phyloP scores from a whole-genome alignment of 2,797 vertebrate species.

The Parambassis ranga region DNA sequence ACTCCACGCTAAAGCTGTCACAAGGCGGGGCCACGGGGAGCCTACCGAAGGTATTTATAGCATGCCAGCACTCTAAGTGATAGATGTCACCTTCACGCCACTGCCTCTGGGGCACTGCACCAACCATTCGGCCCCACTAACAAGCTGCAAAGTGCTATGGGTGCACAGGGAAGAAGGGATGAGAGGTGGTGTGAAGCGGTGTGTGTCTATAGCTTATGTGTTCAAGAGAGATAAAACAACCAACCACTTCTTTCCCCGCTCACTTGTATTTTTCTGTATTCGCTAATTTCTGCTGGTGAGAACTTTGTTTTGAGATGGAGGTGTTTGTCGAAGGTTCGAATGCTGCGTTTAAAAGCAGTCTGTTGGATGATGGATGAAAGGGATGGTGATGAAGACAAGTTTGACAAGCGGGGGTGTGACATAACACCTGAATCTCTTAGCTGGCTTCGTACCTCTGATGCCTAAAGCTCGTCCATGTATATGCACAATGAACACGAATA shows the following conservation, averaged over 20 bases:
- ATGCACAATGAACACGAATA: background rate
- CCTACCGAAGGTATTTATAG: conserved; percentile 80
- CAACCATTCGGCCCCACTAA: conserved; percentile 73
- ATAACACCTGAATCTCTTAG: conserved; percentile 23
- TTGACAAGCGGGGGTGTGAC: conserved; percentile 30
- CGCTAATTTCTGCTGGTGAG: conserved; percentile 56
- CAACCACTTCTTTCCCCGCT: conserved; percentile 30
- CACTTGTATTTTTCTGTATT: conserved; percentile 15
- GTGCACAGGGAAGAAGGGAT: conserved; percentile 44
- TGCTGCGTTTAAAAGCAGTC: conserved; percentile 8
- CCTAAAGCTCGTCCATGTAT: too few relatives aligned
- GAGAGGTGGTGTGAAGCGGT: conserved; percentile 10
- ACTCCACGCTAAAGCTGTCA: conserved; percentile 73
- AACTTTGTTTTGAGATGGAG: conserved; percentile 34
- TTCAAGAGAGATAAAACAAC: conserved; percentile 16
- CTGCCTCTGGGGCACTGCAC: conserved; percentile 68
- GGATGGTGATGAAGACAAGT: conserved; percentile 17
- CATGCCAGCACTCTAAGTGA: conserved; percentile 75
- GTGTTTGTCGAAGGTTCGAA: conserved; percentile 13
- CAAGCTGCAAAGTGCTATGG: conserved; percentile 77
- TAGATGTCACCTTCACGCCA: conserved; percentile 82
- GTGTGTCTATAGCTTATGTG: conserved; percentile 27
- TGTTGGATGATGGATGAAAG: conserved; percentile 24
- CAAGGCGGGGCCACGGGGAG: conserved; percentile 70
- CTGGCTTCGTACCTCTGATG: too few relatives aligned